Evolutionary conservation across 2,797 vertebrate genomes (phyloP).

Genomic region (Esox lucius): DNA sequence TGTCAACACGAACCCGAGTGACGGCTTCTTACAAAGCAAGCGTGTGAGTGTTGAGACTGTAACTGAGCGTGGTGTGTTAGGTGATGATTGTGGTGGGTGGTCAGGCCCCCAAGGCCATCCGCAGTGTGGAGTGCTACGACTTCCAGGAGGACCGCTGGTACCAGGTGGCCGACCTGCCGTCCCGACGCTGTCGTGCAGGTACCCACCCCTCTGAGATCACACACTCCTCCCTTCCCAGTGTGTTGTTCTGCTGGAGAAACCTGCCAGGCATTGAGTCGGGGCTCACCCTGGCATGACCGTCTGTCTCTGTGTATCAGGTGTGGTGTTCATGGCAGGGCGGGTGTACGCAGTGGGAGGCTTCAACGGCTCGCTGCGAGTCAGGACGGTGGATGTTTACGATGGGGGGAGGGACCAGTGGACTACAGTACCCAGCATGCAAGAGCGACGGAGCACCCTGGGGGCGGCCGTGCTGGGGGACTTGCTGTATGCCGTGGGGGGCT

Average conservation of each 20-base stretch:
- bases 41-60: background rate
- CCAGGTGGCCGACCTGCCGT: slow-evolving; percentile 92
- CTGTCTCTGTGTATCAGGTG: slow-evolving; percentile 71
- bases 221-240: background rate
- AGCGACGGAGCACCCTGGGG: slow-evolving; percentile 90
- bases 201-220: slow-evolving; percentile 14
- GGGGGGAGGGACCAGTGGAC: slow-evolving; percentile 89
- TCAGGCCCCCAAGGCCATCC: slow-evolving; percentile 95
- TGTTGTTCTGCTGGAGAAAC: background rate
- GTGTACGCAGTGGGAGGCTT: slow-evolving; percentile 94
- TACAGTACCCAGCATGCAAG: slow-evolving; percentile 92
- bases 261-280: background rate
- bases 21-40: no score
- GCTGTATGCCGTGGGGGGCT: slow-evolving; percentile 92
- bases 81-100: slow-evolving; percentile 98
- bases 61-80: slow-evolving; percentile 59
- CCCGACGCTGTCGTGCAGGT: slow-evolving; percentile 94
- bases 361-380: slow-evolving; percentile 90
- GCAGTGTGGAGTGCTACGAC: slow-evolving; percentile 96
- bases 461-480: slow-evolving; percentile 89
- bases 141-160: slow-evolving; percentile 96
- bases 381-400: slow-evolving; percentile 92
- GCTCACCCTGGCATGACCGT: background rate
- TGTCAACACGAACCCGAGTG: no score
- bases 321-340: slow-evolving; percentile 88